A percentile compares a stretch with the other conserved stretches of the same genome.
Evolutionary conservation across 2,797 vertebrate species (phyloP).

Genomic region (Macropodus opercularis): DNA sequence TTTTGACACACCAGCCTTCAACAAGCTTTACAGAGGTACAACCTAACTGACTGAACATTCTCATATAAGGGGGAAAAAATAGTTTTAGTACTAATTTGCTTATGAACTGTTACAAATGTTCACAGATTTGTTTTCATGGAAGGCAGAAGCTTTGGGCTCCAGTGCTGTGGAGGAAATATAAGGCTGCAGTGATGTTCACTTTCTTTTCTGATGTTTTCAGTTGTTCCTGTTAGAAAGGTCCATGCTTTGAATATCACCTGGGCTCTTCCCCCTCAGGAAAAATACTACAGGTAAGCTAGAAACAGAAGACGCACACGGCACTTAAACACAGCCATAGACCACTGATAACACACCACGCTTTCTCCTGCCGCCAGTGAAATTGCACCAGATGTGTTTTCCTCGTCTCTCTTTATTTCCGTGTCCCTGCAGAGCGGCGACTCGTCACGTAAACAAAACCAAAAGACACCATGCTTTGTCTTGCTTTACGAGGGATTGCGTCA

Average conservation of each 20-base stretch:
- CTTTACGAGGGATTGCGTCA: conserved; percentile 54
- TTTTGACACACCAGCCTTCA: conserved; percentile 91
- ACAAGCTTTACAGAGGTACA: conserved; percentile 93
- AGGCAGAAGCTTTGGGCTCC: background rate
- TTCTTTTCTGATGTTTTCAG: conserved; percentile 64
- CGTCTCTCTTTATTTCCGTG: background rate
- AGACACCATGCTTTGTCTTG: conserved; percentile 33
- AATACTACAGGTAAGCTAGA: conserved; percentile 88
- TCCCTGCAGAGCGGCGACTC: conserved; percentile 16
- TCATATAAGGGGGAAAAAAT: background rate
- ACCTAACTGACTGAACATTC: conserved; percentile 11
- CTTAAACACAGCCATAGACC: background rate
- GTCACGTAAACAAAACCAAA: conserved; percentile 40
- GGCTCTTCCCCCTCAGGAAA: conserved; percentile 93
- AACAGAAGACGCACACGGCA: background rate
- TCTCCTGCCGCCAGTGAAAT: conserved; percentile 10
- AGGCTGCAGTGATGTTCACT: background rate
- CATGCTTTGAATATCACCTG: conserved; percentile 94
- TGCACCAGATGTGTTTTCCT: conserved; percentile 32
- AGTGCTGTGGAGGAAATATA: background rate
- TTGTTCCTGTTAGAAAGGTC: conserved; percentile 92
- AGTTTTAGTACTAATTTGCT: background rate
- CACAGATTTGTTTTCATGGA: background rate
- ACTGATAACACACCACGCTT: background rate
- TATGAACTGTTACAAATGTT: background rate